These are phyloP conservation scores for Anneissia japonica DNA, from an alignment of 35 echinoderm and acorn worm genomes.

Conservation along the genomic window DNA sequence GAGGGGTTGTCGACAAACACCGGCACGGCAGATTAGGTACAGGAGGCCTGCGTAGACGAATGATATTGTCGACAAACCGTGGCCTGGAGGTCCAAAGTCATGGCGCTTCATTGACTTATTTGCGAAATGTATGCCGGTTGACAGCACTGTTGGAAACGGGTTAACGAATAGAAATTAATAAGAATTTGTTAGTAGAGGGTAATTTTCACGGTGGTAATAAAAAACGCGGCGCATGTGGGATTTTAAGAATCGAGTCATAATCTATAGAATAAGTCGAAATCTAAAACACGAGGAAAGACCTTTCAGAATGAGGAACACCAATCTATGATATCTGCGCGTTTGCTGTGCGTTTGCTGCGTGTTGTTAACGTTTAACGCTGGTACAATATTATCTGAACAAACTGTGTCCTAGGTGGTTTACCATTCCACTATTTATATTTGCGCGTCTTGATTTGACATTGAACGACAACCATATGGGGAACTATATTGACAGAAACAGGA, in stretches of 20 bases:
- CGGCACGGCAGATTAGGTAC: neutral
- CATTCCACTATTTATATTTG: neutral
- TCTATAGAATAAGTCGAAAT: too few species aligned
- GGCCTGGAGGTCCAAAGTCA: neutral
- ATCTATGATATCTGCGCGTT: too few species aligned
- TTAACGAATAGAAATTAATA: constrained; percentile 2
- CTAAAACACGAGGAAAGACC: too few species aligned
- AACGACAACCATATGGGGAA: neutral
- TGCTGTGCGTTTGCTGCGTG: too few species aligned
- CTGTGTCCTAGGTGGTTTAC: too few species aligned
- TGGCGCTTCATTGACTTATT: neutral
- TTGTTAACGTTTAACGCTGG: too few species aligned
- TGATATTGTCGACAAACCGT: neutral
- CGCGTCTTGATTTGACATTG: neutral
- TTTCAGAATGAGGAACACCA: too few species aligned
- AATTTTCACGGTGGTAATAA: neutral
- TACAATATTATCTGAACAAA: too few species aligned
- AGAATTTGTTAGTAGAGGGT: neutral
- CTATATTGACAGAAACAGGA: neutral
- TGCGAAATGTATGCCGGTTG: neutral
- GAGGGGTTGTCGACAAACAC: neutral
- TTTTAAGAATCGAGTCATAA: neutral
- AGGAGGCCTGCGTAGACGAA: neutral
- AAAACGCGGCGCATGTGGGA: neutral
- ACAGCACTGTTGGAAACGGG: neutral